phyloP scores from a whole-genome alignment of 2,797 vertebrate genomes.

The Mus caroli region DNA sequence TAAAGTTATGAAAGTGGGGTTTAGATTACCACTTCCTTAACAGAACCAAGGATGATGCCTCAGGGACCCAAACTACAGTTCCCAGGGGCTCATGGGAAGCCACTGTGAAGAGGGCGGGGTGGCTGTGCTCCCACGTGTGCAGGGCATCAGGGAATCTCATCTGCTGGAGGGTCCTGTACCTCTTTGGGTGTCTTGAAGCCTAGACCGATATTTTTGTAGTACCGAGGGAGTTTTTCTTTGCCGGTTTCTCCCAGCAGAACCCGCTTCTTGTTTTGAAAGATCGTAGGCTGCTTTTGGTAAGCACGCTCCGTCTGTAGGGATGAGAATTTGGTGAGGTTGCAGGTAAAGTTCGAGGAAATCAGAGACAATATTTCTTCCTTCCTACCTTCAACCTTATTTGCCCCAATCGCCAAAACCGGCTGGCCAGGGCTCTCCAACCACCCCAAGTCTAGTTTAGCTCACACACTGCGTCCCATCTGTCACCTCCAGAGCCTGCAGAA shows the following conservation, averaged over 20 bases:
- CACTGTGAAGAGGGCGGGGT: rapidly evolving
- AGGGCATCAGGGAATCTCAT: not conserved
- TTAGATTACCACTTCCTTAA: rapidly evolving
- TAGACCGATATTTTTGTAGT: slow-evolving; percentile 96
- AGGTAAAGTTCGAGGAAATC: too few relatives aligned
- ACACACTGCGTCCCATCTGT: not conserved
- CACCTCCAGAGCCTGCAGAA: not conserved
- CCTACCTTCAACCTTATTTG: rapidly evolving
- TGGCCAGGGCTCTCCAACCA: not conserved
- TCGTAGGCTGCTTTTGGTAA: slow-evolving; percentile 96
- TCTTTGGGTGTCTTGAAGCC: slow-evolving; percentile 99
- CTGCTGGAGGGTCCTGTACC: slow-evolving; percentile 61
- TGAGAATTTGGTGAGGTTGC: not conserved
- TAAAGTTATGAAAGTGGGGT: rapidly evolving
- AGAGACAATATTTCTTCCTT: not conserved
- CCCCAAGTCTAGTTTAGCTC: not conserved
- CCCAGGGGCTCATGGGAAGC: not conserved
- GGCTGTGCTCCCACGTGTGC: not conserved
- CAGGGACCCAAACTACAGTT: slow-evolving; percentile 51
- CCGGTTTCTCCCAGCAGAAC: slow-evolving; percentile 90
- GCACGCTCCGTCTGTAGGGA: slow-evolving; percentile 91
- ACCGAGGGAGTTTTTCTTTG: slow-evolving; percentile 95
- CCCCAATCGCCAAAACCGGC: too few relatives aligned
- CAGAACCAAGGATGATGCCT: not conserved
- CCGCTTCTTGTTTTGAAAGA: slow-evolving; percentile 96